Evolutionary conservation across 2,797 vertebrate genomes (phyloP).

Genomic region (Enteromius paludinosus): DNA sequence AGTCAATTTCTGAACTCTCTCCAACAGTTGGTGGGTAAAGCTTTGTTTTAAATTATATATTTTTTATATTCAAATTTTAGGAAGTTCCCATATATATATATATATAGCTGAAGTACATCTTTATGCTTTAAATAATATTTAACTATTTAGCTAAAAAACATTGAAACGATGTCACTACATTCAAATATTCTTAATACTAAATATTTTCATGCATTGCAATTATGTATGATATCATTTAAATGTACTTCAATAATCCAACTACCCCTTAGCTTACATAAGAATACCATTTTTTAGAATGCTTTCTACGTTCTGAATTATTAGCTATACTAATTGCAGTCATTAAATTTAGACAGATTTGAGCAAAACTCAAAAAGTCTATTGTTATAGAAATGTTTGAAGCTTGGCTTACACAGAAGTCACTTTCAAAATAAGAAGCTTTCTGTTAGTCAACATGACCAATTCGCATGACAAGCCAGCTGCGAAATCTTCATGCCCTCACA

Average conservation of each 20-base stretch:
- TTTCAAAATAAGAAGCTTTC: neutral
- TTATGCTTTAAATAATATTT: neutral
- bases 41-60: slow-evolving; percentile 8
- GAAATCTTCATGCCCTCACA: neutral
- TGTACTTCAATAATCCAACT: neutral
- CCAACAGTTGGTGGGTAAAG: slow-evolving; percentile 60
- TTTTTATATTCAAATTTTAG: slow-evolving; percentile 5
- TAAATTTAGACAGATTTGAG: neutral
- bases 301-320: neutral
- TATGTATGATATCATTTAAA: neutral
- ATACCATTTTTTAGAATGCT: neutral
- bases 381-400: neutral
- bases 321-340: neutral
- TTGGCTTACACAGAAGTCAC: neutral
- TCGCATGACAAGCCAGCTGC: neutral
- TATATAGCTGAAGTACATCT: neutral
- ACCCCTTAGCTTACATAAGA: neutral
- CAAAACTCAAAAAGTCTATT: neutral
- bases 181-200: neutral
- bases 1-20: slow-evolving; percentile 60
- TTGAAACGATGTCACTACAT: neutral
- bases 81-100: neutral
- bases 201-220: neutral
- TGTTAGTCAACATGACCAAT: no score
- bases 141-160: no score